Evolutionary conservation across 2,888 invertebrate genomes (phyloP), one percentile per base, ranked within the genome.

Genomic region (Pachydiplax longipennis): DNA sequence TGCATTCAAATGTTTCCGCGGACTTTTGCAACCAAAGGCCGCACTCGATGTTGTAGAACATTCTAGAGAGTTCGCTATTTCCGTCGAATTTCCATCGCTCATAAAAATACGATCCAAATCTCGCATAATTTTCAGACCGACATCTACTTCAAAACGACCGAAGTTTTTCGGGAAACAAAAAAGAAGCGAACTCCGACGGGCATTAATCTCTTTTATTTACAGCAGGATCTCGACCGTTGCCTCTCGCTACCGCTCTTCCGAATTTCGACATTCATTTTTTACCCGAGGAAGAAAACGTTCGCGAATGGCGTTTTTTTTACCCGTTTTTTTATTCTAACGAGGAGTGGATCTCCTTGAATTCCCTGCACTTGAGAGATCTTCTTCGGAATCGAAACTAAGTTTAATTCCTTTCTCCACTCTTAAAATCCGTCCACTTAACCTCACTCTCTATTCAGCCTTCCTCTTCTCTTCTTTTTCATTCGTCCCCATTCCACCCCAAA

Each of bases 281-380:
- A 53, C 5, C 53, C 53, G 53, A 18, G 18, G 53, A 53, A 53
- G 53, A 53, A 53, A 53, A 53, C 53, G 53, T 18, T 18, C 15
- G 53, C 53, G 53, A 53, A 53, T 2, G 53, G 3, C 10, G 6
- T 44, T 44, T 44, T n/a, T n/a, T 44, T 44, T 6, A 6, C 44
- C 15, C 53, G 53, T 18, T 25, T 8, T 83, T 53, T n/a, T 82
- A 25, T 44, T 53, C 48, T 25, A 83, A 83, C 82, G 82, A 83
- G 82, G 82, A 83, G 82, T 53, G 82, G 82, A 83, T 53, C 25
- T 53, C 82, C 53, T 83, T 53, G 31, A 83, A 53, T 53, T 53
- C 53, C 82, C 53, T 53, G 53, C 82, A 83, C 82, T 83, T 53
- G 53, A 53, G 53, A 53, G 40, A 83, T 83, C 82, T 83, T 83